Evolutionary conservation across 1,140 invertebrate genomes (phyloP).

Genomic region (Marisa cornuarietis): DNA sequence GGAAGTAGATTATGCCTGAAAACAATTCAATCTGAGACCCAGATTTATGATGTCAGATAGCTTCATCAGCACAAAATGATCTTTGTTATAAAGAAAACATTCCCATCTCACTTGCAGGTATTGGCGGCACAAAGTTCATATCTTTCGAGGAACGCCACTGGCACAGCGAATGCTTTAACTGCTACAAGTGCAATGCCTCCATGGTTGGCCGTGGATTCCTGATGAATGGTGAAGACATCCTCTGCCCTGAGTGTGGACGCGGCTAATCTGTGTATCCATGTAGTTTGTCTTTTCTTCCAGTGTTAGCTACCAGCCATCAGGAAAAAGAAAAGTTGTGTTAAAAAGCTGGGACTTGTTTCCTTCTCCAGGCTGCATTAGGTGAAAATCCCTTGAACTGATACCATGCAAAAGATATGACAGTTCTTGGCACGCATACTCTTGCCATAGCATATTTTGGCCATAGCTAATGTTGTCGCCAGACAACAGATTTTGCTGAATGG

Average conservation of each 20-base stretch:
- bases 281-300: neutral
- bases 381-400: neutral
- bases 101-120: slow-evolving; percentile 48
- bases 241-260: slow-evolving; percentile 96
- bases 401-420: no score
- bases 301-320: no score
- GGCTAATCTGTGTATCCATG: slow-evolving; percentile 17
- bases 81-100: neutral
- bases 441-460: no score
- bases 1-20: neutral
- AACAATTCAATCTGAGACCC: neutral
- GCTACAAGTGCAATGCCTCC: slow-evolving; percentile 91
- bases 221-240: slow-evolving; percentile 94
- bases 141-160: slow-evolving; percentile 99
- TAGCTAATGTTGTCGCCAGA: no score
- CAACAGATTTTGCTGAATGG: no score
- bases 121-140: slow-evolving; percentile 94
- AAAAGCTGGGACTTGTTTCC: neutral
- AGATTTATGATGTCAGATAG: neutral
- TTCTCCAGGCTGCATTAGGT: neutral
- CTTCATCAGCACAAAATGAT: neutral
- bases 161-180: slow-evolving; percentile 99
- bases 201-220: slow-evolving; percentile 99
- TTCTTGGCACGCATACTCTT: no score
- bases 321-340: no score